A percentile compares a stretch with the other conserved stretches of the same genome.
phyloP scores from a whole-genome alignment of 1,140 invertebrate genomes.

The Sarcophaga peregrina region DNA sequence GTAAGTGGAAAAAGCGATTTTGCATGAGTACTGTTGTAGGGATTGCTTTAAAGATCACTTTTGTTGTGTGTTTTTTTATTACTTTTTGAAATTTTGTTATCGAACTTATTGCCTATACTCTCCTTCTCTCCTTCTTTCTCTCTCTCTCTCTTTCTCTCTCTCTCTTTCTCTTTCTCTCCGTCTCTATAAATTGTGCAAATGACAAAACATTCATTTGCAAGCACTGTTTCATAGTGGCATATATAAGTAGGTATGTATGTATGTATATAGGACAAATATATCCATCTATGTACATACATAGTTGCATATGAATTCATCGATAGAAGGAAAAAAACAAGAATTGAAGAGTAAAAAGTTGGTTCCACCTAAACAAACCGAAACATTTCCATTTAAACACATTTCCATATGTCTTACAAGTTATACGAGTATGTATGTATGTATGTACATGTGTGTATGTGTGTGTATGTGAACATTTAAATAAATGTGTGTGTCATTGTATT shows the following conservation, averaged over 20 bases:
- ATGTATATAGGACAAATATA: background rate
- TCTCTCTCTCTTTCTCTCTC: background rate
- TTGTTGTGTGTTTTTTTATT: background rate
- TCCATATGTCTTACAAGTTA: background rate
- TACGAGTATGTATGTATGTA: background rate
- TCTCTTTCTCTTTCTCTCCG: background rate
- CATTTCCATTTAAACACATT: background rate
- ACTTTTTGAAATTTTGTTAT: too few species aligned
- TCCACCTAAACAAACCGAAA: background rate
- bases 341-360: background rate
- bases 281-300: background rate
- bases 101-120: too few species aligned
- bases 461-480: background rate
- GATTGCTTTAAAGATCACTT: background rate
- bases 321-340: background rate
- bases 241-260: background rate
- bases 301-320: background rate
- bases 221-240: background rate
- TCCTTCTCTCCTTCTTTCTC: background rate
- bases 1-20: background rate
- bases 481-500: background rate
- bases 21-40: background rate
- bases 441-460: background rate
- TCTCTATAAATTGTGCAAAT: constrained; percentile 19
- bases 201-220: constrained; percentile 17